Evolutionary conservation across 2,113 vertebrate genomes (phyloP).

Genomic region (Anolis carolinensis): DNA sequence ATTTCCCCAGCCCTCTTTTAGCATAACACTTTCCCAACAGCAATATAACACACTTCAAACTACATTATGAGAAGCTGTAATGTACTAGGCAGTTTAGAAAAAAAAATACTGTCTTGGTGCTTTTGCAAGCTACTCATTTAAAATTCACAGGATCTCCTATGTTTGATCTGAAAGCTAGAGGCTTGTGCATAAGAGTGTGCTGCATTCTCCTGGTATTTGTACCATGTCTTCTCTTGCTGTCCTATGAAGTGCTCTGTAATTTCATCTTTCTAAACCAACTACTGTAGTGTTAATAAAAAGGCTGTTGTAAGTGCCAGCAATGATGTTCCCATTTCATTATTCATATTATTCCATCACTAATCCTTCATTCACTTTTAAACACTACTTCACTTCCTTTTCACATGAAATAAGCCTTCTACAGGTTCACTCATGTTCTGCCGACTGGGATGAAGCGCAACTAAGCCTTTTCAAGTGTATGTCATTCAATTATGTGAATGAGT

Average conservation of each 20-base stretch:
- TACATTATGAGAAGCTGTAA: neutral
- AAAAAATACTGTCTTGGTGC: constrained; percentile 14
- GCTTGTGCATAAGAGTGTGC: neutral
- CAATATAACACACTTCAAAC: neutral
- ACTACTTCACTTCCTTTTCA: constrained; percentile 51
- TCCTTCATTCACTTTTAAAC: constrained; percentile 61
- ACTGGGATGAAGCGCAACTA: constrained; percentile 36
- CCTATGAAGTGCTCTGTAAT: constrained; percentile 33
- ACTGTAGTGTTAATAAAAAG: constrained; percentile 44
- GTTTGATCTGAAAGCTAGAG: constrained; percentile 52
- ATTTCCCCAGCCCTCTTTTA: neutral
- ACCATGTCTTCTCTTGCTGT: constrained; percentile 40
- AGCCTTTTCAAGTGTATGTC: constrained; percentile 7
- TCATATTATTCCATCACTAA: constrained; percentile 53
- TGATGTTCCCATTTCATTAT: constrained; percentile 6
- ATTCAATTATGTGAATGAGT: constrained; percentile 51
- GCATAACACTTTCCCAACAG: neutral
- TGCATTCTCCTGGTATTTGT: constrained; percentile 21
- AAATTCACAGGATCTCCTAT: constrained; percentile 36
- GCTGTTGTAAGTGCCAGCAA: constrained; percentile 28
- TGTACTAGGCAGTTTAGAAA: constrained; percentile 43
- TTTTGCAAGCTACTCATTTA: neutral
- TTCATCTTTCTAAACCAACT: constrained; percentile 42
- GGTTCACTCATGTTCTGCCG: constrained; percentile 55
- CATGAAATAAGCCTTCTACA: constrained; percentile 49